Evolutionary conservation across 2,797 vertebrate genomes (phyloP), one percentile per base, ranked within the genome.

Genomic region (Pangasius krempfi): DNA sequence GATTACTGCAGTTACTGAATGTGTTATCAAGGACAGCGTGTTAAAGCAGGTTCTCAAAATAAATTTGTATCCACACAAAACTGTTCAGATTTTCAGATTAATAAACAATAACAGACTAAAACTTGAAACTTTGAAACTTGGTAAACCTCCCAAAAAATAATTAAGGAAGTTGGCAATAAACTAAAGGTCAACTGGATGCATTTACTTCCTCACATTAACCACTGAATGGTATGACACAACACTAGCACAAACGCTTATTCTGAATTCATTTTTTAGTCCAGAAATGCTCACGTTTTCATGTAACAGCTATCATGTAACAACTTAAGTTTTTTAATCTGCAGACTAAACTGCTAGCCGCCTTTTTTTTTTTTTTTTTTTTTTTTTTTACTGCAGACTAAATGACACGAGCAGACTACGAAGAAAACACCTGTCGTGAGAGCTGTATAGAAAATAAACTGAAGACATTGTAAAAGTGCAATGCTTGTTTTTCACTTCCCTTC

Each of bases 401-500:
- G 50, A 27, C 72, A 50, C 9, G 8, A 22, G 33, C 25, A 84
- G 27, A 73, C 5, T 9, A 54, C 5, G 22, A 27, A 70, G 52
- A 73, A 73, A 58, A 83, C 30, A 52, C 30, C 62, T 12, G 30
- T 56, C 18, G 30, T 78, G 1, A 13, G 22, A 22, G 27, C 82
- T 47, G 40, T 10, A 0, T 0, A 18, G 5, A 86, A 81, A 82
- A 54, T 62, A 73, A 88, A 80, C 27, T 16, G 18, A 80, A 58
- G 22, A 25, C 3, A 12, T 13, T 25, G 20, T n/a, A 44, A 1
- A 83, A 40, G 79, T 20, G 76, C 56, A 8, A 66, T 68, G 56
- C 87, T 64, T 78, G 84, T 81, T 91, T 76, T 52, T 72, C 68
- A 87, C 68, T 64, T 87, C 37, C 44, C 70, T 56, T 16, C 58